phyloP scores from a whole-genome alignment of 2,888 invertebrate genomes.

The Coenonympha arcania region DNA sequence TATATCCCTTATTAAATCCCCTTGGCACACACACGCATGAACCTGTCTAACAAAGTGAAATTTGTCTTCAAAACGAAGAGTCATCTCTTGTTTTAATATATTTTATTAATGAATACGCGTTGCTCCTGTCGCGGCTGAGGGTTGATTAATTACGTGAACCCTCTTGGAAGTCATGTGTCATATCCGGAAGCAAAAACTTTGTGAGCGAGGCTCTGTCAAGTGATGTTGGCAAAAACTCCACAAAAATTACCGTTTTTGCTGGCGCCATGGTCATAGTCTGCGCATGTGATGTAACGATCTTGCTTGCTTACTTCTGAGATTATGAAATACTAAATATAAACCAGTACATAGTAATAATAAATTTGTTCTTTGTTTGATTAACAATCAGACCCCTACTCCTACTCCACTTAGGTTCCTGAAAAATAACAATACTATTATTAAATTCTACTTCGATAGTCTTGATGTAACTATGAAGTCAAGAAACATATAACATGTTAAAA shows the following conservation, averaged over 20 bases:
- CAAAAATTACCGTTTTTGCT: not conserved
- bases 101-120: constrained; percentile 16
- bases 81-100: constrained; percentile 20
- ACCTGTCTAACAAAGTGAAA: constrained; percentile 7
- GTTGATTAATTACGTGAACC: constrained; percentile 59
- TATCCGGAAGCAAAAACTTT: constrained; percentile 49
- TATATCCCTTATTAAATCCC: too few relatives aligned
- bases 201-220: constrained; percentile 28
- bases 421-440: too few relatives aligned
- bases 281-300: too few relatives aligned
- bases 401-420: too few relatives aligned
- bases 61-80: constrained; percentile 4
- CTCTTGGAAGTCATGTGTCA: constrained; percentile 56
- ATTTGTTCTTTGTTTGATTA: too few relatives aligned
- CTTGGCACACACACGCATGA: not conserved
- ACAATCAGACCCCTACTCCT: too few relatives aligned
- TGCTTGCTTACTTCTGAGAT: too few relatives aligned
- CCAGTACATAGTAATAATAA: too few relatives aligned
- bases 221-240: constrained; percentile 4
- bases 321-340: too few relatives aligned
- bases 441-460: too few relatives aligned
- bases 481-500: too few relatives aligned
- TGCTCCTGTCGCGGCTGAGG: constrained; percentile 7
- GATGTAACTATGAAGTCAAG: too few relatives aligned
- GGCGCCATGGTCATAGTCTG: not conserved